Base-by-base conservation (phyloP, 2,888 invertebrate species). In the Drosophila rubida region DNA sequence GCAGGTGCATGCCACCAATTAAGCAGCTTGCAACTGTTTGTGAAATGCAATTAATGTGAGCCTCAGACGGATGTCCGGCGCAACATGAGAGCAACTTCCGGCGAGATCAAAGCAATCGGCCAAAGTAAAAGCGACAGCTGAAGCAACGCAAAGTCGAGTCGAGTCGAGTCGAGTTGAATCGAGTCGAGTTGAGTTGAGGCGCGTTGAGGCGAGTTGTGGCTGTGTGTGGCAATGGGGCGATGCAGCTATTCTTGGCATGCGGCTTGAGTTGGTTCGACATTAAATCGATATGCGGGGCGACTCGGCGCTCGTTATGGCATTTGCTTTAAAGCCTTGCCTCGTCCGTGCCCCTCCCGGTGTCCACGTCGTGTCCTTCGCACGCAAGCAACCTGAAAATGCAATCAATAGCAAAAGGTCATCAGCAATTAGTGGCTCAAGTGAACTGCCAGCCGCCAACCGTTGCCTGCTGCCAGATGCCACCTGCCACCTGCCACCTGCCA, bases 321-420 rank as follows among this genome's bases (percentile, higher is more conserved):
- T 11, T 27, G 41, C 32, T 27, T 25, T 44, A 44, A 57, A 58
- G 51, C 35, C 13, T 11, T 32, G n/a, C 25, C 22, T 14, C 11
- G 5, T 41, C 2, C 9, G 4, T 35, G 37, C 13, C 50, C 41
- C 13, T 30, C 19, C 23, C 6, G 23, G 1, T 22, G 22, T 22
- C 22, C 23, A n/a, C 3, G 51, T 41, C 37, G 44, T 37, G 60
- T 75, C 69, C 67, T 70, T 71, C 14, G 69, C 80, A 78, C 80
- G 77, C 67, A 62, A 74, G 74, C 64, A 60, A 62, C 67, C 59
- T 55, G 61, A 64, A 69, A 82, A 66, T 84, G 80, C 84, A 84
- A 84, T 81, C 81, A 83, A 81, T 83, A 75, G 71, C 66, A 80
- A 83, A 75, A 87, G 69, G 84, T 80, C 75, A 63, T 54, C 67